Conservation (phyloP, 2,113 vertebrate genomes). For the Solea senegalensis region DNA sequence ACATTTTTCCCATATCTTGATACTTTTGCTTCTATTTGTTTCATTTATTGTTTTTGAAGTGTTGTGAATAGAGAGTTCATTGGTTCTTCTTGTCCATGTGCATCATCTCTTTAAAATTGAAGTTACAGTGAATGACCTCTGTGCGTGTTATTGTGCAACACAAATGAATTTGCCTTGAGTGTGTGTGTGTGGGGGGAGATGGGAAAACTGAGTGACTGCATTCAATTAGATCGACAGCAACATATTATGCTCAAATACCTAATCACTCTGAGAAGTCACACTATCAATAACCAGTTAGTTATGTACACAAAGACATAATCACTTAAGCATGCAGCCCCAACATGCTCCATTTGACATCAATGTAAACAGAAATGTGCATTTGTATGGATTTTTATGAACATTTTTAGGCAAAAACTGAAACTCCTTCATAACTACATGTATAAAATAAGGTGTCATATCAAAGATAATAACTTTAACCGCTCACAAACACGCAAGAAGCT, state of each 20-base stretch:
- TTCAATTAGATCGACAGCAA: conserved; percentile 16
- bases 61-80: too few species aligned
- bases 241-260: conserved; percentile 9
- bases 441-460: not conserved
- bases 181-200: not conserved
- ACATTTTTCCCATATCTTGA: too few species aligned
- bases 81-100: too few species aligned
- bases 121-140: not conserved
- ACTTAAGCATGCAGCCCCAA: not conserved
- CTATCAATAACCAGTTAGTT: conserved; percentile 33
- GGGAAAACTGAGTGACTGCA: conserved; percentile 13
- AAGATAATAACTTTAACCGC: not conserved
- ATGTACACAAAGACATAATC: not conserved
- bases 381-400: too few species aligned
- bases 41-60: too few species aligned
- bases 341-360: not conserved
- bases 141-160: not conserved
- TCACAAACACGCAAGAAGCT: too few species aligned
- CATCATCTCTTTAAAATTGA: too few species aligned
- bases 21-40: too few species aligned
- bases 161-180: not conserved
- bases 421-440: too few species aligned
- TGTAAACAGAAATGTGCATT: not conserved
- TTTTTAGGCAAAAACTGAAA: too few species aligned
- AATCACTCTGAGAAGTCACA: conserved; percentile 35